Evolutionary conservation across 2,113 vertebrate genomes (phyloP), one percentile per base, ranked within the genome.

Genomic region (Fregetta grallaria): DNA sequence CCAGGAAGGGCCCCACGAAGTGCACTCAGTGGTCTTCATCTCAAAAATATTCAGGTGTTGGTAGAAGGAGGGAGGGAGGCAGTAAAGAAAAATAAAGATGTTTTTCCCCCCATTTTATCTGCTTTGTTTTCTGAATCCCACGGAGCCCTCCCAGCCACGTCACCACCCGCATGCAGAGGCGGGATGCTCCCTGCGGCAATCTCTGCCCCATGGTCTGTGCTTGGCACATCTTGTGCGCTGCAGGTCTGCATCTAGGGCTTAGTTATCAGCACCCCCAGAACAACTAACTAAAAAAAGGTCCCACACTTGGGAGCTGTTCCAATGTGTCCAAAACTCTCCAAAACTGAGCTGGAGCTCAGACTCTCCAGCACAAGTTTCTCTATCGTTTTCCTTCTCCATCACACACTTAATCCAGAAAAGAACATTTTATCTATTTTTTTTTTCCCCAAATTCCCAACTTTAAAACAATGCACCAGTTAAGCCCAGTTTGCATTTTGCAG

Each of bases 281-380:
- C 17, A 66, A 91, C 32, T 34, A 36, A 72, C 9, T 6, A 22
- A 17, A 38, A 72, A 36, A n/a, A 44, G 30, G 4, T 21, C 20
- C 34, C 52, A 47, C 32, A 14, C 8, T 32, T n/a, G 16, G 49
- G 34, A 88, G 44, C 45, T 93, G 45, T 38, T 62, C 38, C 3
- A 6, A 22, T 0, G 0, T 12, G 6, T 11, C 73, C 7, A 0
- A 20, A 70, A 50, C 45, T 38, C 42, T 88, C 56, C 30, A 68
- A 38, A 45, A 38, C 13, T 2, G 17, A 55, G 88, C 59, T 49
- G 67, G 9, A 73, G 67, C 50, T 65, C 50, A 53, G 36, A 38
- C 11, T 40, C 16, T n/a, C 29, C 32, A 87, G 71, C 42, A 73
- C n/a, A 32, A 15, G 17, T 2, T 74, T 91, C n/a, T 56, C 63